Percentiles rank a stretch among this genome's conserved stretches.
Conservation (phyloP, 2,888 invertebrate species). For the Amaurobius ferox region DNA sequence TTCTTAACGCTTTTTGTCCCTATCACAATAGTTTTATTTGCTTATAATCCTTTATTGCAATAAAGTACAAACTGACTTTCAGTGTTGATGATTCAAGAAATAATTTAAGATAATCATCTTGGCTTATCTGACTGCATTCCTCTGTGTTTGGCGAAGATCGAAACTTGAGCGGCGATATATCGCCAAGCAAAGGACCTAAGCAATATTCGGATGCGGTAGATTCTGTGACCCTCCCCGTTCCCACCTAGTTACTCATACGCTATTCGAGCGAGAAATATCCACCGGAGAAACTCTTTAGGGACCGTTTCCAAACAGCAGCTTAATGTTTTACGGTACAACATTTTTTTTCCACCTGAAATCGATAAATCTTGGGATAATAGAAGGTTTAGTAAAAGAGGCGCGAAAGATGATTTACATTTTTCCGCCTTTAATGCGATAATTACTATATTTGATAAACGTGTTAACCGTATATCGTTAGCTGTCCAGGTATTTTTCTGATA, state of each 20-base stretch:
- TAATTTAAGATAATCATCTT: no score
- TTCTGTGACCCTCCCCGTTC: constrained; percentile 37
- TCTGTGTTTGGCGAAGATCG: background rate
- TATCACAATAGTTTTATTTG: no score
- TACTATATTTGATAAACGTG: constrained; percentile 12
- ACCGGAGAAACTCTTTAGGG: constrained; percentile 26
- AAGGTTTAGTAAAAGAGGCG: background rate
- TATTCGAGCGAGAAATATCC: constrained; percentile 67
- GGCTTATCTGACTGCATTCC: no score
- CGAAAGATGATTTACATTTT: background rate
- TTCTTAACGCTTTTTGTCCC: no score
- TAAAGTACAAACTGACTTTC: no score
- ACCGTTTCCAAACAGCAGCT: background rate
- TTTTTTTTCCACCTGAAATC: background rate
- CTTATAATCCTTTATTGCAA: no score
- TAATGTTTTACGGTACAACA: background rate
- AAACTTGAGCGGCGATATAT: background rate
- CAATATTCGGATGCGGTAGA: constrained; percentile 42
- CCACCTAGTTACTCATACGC: constrained; percentile 68
- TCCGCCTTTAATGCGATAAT: constrained; percentile 9
- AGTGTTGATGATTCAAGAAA: no score
- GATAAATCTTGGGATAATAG: constrained; percentile 4
- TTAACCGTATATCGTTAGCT: background rate
- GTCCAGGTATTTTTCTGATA: background rate
- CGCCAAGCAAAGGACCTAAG: constrained; percentile 24